These are phyloP conservation scores for Meta bourneti DNA, from an alignment of 2,888 invertebrate species.

Conservation along the genomic window DNA sequence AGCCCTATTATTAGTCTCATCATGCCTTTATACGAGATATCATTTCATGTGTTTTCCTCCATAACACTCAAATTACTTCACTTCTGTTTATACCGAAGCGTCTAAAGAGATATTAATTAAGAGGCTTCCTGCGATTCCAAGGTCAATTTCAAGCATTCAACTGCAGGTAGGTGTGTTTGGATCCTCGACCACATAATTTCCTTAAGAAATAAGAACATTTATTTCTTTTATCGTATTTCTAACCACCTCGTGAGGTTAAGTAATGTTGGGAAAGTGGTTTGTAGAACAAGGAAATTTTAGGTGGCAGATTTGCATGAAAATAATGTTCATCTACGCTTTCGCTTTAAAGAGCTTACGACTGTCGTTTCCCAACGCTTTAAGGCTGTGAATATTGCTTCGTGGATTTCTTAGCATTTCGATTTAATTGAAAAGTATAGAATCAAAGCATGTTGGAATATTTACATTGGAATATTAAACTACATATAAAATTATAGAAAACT, in stretches of 20 bases:
- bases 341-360: no score
- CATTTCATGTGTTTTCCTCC: neutral
- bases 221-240: neutral
- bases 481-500: no score
- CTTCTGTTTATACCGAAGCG: slow-evolving; percentile 17
- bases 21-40: neutral
- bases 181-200: neutral
- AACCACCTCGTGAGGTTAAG: neutral
- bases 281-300: no score
- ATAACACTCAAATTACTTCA: slow-evolving; percentile 9
- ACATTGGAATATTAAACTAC: no score
- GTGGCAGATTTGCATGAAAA: no score
- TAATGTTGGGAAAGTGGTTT: no score
- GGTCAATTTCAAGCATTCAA: slow-evolving; percentile 12
- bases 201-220: neutral
- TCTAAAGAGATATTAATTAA: slow-evolving; percentile 48
- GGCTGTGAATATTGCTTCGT: no score
- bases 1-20: neutral
- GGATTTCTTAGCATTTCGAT: no score
- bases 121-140: slow-evolving; percentile 13
- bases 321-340: no score
- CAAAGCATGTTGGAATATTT: no score
- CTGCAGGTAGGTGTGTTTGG: neutral
- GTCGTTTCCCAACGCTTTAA: no score
- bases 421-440: no score